phyloP scores from a whole-genome alignment of 2,888 invertebrate genomes.

The Hydroisotoma schaefferi region DNA sequence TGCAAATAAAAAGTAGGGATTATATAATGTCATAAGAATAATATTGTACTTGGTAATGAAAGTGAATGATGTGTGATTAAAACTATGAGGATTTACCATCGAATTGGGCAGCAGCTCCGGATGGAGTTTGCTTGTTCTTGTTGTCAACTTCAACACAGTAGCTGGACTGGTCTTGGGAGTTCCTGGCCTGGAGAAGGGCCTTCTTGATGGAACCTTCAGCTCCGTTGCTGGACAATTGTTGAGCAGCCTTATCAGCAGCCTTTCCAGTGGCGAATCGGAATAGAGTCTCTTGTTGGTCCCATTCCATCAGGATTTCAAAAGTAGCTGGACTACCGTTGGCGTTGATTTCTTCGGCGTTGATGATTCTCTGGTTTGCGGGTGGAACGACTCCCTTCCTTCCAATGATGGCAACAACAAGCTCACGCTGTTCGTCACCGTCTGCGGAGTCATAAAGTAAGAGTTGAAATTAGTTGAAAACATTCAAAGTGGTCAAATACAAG shows the following conservation, averaged over 20 bases:
- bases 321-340: neutral
- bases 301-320: neutral
- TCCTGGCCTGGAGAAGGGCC: neutral
- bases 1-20: no score
- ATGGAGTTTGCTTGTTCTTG: neutral
- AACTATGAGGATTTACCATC: neutral
- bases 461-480: neutral
- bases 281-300: neutral
- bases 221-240: constrained; percentile 1
- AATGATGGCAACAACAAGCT: constrained; percentile 2
- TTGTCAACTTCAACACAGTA: neutral
- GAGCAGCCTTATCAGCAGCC: constrained; percentile 4
- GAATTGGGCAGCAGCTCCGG: neutral
- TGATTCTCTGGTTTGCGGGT: constrained; percentile 3
- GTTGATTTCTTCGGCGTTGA: constrained; percentile 1
- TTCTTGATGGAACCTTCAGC: neutral
- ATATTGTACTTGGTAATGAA: no score
- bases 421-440: constrained; percentile 4
- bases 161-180: neutral
- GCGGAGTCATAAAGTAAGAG: neutral
- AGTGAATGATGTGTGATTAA: no score
- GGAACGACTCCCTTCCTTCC: constrained; percentile 1
- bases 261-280: neutral
- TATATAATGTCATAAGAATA: neutral
- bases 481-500: neutral